These are phyloP conservation scores for Yponomeuta plumbellus DNA, from an alignment of 2,888 invertebrate genomes.

Conservation along the genomic window DNA sequence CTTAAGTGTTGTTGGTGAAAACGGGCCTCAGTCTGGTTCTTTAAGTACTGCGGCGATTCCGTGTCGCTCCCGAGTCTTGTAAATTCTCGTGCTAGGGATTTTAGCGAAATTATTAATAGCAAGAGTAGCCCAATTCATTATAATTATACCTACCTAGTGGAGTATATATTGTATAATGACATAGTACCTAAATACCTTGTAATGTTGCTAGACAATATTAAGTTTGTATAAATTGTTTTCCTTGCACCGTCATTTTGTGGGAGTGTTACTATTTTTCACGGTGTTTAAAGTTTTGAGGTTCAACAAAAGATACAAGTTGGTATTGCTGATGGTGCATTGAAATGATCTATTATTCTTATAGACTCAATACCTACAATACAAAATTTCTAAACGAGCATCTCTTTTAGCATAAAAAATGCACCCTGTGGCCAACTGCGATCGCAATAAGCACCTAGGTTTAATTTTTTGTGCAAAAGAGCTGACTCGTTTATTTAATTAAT, in stretches of 20 bases:
- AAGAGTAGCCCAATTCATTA: slow-evolving; percentile 70
- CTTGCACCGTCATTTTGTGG: slow-evolving; percentile 53
- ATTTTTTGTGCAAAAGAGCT: neutral
- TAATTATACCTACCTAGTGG: slow-evolving; percentile 62
- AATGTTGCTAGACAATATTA: slow-evolving; percentile 70
- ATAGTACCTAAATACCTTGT: slow-evolving; percentile 61
- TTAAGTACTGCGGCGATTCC: neutral
- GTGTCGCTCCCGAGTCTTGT: slow-evolving; percentile 37
- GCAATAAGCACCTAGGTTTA: neutral
- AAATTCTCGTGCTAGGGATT: slow-evolving; percentile 55
- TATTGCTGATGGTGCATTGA: slow-evolving; percentile 44
- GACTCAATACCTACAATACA: slow-evolving; percentile 27
- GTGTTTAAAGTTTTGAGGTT: slow-evolving; percentile 4
- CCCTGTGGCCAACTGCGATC: neutral
- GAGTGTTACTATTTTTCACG: slow-evolving; percentile 38
- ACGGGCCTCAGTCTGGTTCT: too few relatives aligned
- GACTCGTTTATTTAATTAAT: slow-evolving; percentile 20
- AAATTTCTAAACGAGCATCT: slow-evolving; percentile 34
- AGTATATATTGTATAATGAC: slow-evolving; percentile 55
- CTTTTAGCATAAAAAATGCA: neutral
- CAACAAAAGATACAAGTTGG: neutral
- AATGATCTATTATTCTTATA: slow-evolving; percentile 48
- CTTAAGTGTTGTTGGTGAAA: too few relatives aligned
- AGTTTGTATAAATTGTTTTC: slow-evolving; percentile 48
- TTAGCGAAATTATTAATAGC: slow-evolving; percentile 69